A percentile compares a stretch with the other conserved stretches of the same genome.
Evolutionary conservation across 2,113 vertebrate species (phyloP).

Genomic region (Bettongia penicillata): DNA sequence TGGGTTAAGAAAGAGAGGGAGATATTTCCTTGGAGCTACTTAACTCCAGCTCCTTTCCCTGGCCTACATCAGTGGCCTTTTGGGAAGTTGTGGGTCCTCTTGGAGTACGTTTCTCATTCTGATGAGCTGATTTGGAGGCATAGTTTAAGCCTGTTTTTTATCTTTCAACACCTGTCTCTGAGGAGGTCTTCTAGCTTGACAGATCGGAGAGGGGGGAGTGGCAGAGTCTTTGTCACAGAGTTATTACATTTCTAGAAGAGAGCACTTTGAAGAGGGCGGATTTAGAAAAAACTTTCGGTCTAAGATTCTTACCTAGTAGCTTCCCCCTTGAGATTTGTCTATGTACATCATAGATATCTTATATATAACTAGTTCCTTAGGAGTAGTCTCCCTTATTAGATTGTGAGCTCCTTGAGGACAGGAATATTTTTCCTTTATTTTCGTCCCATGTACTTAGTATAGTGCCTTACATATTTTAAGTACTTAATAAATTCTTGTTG

Average conservation of each 20-base stretch:
- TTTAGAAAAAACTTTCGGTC: constrained; percentile 24
- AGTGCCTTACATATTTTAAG: background rate
- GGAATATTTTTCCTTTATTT: background rate
- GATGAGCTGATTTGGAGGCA: constrained; percentile 71
- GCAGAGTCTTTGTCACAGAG: background rate
- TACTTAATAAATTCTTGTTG: background rate
- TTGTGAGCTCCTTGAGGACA: background rate
- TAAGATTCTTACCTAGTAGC: constrained; percentile 4
- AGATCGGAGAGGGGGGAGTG: constrained; percentile 41
- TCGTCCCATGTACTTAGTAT: background rate
- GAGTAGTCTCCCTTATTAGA: background rate
- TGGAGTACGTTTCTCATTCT: constrained; percentile 75
- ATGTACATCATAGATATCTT: background rate
- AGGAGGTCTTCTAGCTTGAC: constrained; percentile 23
- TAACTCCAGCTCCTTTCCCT: constrained; percentile 15
- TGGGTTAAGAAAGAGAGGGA: constrained; percentile 52
- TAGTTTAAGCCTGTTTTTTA: constrained; percentile 75
- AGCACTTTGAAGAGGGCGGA: constrained; percentile 48
- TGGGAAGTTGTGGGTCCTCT: constrained; percentile 62
- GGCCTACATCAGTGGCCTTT: constrained; percentile 40
- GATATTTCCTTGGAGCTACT: constrained; percentile 48
- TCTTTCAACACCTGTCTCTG: constrained; percentile 72
- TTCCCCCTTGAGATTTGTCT: background rate
- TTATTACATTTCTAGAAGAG: constrained; percentile 39
- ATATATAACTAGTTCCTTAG: background rate